These are phyloP conservation scores for Temnothorax rugatulus DNA, from an alignment of 2,888 invertebrate species.

Conservation along the genomic window DNA sequence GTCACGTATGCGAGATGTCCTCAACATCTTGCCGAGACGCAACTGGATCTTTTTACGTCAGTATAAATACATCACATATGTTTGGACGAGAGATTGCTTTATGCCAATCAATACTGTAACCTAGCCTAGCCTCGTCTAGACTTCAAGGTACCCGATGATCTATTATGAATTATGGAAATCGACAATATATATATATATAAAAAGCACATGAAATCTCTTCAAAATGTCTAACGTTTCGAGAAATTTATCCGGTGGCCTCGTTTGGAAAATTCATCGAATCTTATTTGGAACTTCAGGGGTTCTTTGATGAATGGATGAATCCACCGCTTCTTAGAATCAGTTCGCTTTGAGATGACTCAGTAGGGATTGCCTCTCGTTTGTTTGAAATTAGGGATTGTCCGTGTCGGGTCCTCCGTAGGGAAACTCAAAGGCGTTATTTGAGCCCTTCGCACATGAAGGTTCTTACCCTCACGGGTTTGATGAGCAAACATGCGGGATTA, in stretches of 20 bases:
- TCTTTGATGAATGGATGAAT: conserved; percentile 42
- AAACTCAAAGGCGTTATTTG: conserved; percentile 79
- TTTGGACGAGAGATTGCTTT: conserved; percentile 62
- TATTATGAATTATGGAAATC: not conserved
- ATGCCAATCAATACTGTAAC: conserved; percentile 13
- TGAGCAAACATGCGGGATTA: conserved; percentile 83
- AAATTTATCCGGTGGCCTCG: not conserved
- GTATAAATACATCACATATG: conserved; percentile 34
- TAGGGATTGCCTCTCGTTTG: conserved; percentile 72
- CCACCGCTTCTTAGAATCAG: not conserved
- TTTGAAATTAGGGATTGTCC: conserved; percentile 74
- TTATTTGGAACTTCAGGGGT: not conserved
- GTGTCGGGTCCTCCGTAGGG: conserved; percentile 72
- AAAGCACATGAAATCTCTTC: not conserved
- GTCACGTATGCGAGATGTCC: conserved; percentile 35
- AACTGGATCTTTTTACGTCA: conserved; percentile 45
- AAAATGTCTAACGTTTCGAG: not conserved
- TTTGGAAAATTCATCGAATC: not conserved
- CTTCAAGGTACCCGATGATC: not conserved
- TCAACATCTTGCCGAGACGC: conserved; percentile 40
- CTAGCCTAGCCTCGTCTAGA: not conserved
- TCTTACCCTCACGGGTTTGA: conserved; percentile 58
- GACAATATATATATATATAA: too few species aligned
- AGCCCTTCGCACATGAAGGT: conserved; percentile 54
- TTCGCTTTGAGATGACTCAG: conserved; percentile 20